These are phyloP conservation scores for Oxyura jamaicensis DNA, from an alignment of 2,113 vertebrate species.

Conservation along the genomic window DNA sequence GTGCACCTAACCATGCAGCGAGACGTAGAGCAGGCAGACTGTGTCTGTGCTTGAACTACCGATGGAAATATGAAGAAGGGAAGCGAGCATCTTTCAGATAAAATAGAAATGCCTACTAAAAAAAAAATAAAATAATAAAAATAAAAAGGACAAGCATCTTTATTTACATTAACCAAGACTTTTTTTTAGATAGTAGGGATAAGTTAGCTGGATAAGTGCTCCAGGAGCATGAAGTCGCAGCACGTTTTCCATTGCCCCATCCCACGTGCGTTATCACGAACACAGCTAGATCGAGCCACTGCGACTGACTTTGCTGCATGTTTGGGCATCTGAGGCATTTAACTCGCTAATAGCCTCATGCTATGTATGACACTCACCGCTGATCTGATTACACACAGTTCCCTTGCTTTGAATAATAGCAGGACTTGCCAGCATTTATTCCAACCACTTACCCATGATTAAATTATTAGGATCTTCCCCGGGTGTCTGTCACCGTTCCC, in stretches of 20 bases:
- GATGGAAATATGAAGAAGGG: background rate
- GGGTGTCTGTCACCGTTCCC: background rate
- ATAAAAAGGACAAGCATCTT: background rate
- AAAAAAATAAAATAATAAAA: too few species aligned
- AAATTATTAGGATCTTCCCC: background rate
- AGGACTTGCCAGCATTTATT: background rate
- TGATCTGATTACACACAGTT: background rate
- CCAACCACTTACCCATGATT: rapidly evolving
- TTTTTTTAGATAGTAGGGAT: background rate
- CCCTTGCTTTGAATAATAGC: background rate
- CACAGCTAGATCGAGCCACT: background rate
- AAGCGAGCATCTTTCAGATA: background rate
- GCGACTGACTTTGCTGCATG: background rate
- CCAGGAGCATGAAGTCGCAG: background rate
- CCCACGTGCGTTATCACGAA: rapidly evolving
- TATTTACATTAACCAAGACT: background rate
- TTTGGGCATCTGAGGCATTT: background rate
- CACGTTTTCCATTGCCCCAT: background rate
- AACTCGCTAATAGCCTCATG: background rate
- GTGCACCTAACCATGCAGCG: background rate
- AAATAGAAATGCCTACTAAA: background rate
- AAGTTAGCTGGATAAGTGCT: background rate
- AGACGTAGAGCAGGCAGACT: background rate
- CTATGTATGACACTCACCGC: background rate
- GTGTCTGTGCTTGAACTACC: background rate